A percentile compares a stretch with the other conserved stretches of the same genome.
Evolutionary conservation across 2,888 invertebrate genomes (phyloP).

Genomic region (Leptinotarsa rubiginosa): DNA sequence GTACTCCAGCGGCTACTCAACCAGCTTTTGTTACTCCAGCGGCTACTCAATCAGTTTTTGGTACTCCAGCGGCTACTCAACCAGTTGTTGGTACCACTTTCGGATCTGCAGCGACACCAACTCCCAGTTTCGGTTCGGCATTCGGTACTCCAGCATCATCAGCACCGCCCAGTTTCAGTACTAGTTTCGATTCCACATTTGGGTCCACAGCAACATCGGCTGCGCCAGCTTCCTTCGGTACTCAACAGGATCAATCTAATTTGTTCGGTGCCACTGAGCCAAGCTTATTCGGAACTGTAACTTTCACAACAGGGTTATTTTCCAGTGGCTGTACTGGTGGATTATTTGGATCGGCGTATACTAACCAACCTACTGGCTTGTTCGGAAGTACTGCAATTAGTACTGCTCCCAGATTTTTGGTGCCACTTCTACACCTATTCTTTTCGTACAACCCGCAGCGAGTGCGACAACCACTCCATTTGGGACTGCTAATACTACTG

Average conservation of each 20-base stretch:
- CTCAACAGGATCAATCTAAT: slow-evolving; percentile 59
- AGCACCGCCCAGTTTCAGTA: slow-evolving; percentile 38
- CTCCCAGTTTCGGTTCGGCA: slow-evolving; percentile 62
- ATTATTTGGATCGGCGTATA: slow-evolving; percentile 20
- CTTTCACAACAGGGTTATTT: slow-evolving; percentile 54
- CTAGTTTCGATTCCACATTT: slow-evolving; percentile 57
- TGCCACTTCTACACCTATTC: slow-evolving; percentile 55
- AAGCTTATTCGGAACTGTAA: slow-evolving; percentile 53
- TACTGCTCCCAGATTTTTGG: slow-evolving; percentile 53
- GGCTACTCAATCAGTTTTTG: slow-evolving; percentile 46
- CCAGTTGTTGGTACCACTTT: slow-evolving; percentile 52
- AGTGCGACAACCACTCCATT: slow-evolving; percentile 55
- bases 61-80: slow-evolving; percentile 41
- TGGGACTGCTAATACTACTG: slow-evolving; percentile 34
- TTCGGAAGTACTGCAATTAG: slow-evolving; percentile 58
- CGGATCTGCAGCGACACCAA: slow-evolving; percentile 43
- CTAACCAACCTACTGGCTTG: slow-evolving; percentile 57
- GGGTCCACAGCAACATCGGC: slow-evolving; percentile 46
- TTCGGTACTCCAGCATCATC: slow-evolving; percentile 59
- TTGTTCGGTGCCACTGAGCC: slow-evolving; percentile 66
- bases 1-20: slow-evolving; percentile 48
- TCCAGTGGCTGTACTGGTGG: slow-evolving; percentile 45
- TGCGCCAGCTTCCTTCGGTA: slow-evolving; percentile 57
- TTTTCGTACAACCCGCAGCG: slow-evolving; percentile 61
- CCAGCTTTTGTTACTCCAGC: slow-evolving; percentile 53